Evolutionary conservation across 2,888 invertebrate species (phyloP).

Genomic region (Eledone cirrhosa): DNA sequence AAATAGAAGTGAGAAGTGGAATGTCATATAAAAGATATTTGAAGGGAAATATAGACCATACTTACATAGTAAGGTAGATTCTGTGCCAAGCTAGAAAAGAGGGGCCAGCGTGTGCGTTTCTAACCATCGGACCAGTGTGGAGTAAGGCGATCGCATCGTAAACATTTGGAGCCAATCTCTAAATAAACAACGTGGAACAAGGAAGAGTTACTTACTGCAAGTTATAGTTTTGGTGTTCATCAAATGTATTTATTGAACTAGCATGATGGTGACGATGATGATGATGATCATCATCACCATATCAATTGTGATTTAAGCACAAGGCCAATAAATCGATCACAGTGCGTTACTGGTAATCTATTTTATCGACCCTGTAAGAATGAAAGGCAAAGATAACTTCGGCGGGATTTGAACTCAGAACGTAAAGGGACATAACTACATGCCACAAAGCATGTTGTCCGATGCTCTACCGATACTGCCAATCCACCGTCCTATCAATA

Average conservation of each 20-base stretch:
- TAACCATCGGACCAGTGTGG: slow-evolving; percentile 46
- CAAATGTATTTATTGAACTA: background rate
- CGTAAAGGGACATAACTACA: too few species aligned
- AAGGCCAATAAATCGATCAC: too few species aligned
- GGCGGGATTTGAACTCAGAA: too few species aligned
- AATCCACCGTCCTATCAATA: too few species aligned
- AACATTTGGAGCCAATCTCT: slow-evolving; percentile 54
- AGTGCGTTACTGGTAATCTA: too few species aligned
- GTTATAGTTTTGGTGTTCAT: too few species aligned
- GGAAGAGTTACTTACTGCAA: background rate
- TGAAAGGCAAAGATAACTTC: too few species aligned
- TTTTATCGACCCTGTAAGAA: too few species aligned
- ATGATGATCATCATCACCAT: background rate
- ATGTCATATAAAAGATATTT: too few species aligned
- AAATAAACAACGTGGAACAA: slow-evolving; percentile 30
- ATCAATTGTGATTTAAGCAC: background rate
- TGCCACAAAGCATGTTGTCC: too few species aligned
- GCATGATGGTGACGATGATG: background rate
- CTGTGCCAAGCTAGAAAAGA: slow-evolving; percentile 56
- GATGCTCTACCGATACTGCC: too few species aligned
- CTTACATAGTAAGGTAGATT: slow-evolving; percentile 55
- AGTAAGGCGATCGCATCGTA: slow-evolving; percentile 51
- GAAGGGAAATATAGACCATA: background rate
- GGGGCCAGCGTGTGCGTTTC: slow-evolving; percentile 52
- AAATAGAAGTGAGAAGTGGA: too few species aligned